Evolutionary conservation across 2,797 vertebrate genomes (phyloP).

Genomic region (Centroberyx gerrardi): DNA sequence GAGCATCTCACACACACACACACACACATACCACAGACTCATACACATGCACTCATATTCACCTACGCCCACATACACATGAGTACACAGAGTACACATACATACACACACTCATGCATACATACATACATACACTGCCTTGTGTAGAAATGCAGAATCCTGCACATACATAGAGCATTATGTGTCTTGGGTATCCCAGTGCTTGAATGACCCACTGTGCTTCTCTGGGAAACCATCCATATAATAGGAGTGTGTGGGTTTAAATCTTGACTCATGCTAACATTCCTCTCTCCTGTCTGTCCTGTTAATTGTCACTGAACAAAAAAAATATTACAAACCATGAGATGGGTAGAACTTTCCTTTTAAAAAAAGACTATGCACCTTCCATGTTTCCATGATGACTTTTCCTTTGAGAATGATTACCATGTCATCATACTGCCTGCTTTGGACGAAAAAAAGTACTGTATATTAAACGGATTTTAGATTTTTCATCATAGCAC

Average conservation of each 20-base stretch:
- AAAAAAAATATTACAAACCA: background rate
- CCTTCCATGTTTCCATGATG: constrained; percentile 21
- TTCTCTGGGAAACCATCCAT: background rate
- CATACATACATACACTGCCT: too few species aligned
- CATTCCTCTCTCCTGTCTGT: background rate
- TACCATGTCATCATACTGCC: constrained; percentile 6
- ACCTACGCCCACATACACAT: background rate
- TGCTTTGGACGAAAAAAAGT: constrained; percentile 21
- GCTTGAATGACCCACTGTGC: background rate
- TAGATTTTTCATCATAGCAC: background rate
- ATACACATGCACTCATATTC: constrained; percentile 7
- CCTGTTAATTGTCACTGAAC: background rate
- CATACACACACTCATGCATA: constrained; percentile 7
- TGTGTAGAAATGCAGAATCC: background rate
- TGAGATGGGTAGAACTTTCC: background rate
- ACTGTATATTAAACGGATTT: constrained; percentile 26
- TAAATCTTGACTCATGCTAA: background rate
- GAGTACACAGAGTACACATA: background rate
- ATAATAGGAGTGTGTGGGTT: background rate
- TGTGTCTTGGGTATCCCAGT: background rate
- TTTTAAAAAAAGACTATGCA: background rate
- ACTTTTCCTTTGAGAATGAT: constrained; percentile 21
- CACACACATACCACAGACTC: background rate
- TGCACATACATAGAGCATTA: background rate
- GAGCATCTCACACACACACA: background rate